Evolutionary conservation across 2,113 vertebrate genomes (phyloP), one percentile per base, ranked within the genome.

Genomic region (Theristicus caerulescens): DNA sequence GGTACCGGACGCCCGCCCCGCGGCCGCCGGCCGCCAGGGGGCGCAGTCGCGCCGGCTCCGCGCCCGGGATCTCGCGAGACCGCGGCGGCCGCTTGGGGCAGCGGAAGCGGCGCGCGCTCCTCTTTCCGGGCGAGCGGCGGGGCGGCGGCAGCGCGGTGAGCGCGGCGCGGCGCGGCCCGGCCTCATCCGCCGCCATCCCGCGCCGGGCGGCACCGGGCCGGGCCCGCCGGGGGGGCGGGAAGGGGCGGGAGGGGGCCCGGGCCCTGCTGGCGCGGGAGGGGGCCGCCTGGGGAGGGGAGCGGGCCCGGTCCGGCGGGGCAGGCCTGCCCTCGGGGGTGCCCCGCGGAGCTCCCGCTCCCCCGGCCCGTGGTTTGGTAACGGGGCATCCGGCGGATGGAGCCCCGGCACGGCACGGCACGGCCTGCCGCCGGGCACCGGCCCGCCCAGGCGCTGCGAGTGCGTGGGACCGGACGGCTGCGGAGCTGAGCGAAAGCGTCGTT

Each of bases 121-220:
- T 99, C 94, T 99, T 99, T 99, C 98, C 98, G 98, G 98, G 98
- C 94, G 98, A 98, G 97, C 97, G 98, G 98, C 95, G 98, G 97
- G 96, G 98, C 97, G 94, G 86, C 83, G 80, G 97, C 96, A 97
- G 98, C 88, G 98, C 97, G 99, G 98, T 99, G 98, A 99, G 98
- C 91, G 46, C 0, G 22, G 57, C 66, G 58, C n/a, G 46, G 82
- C 38, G 29, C 29, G 31, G 18, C 32, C 21, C 25, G 86, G 4
- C 51, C 6, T 5, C 51, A 99, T 99, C 99, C 38, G 27, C 22
- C 76, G 90, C 90, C 98, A 99, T 99, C 99, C 95, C 55, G 16
- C 24, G 9, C 32, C 10, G 24, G 19, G 19, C 14, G 27, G 22
- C 9, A 5, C 31, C 4, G 57, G 15, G 27, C 4, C 44, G 65